Percentiles rank a stretch among this genome's conserved stretches.
Conservation (phyloP, 1,140 invertebrate genomes). For the Eriosoma lanigerum region DNA sequence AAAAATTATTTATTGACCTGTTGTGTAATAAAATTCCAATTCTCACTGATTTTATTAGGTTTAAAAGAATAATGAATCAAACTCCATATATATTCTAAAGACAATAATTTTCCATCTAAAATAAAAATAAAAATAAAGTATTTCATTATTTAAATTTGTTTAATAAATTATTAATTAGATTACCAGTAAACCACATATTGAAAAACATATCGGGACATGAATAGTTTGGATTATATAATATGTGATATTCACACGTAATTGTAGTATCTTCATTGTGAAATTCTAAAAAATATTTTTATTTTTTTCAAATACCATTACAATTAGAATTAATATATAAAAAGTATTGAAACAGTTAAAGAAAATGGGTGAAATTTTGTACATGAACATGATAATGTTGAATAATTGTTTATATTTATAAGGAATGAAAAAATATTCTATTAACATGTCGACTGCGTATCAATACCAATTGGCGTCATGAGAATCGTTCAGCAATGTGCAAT, state of each 20-base stretch:
- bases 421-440: too few species aligned
- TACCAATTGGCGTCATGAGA: too few species aligned
- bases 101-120: constrained; percentile 45
- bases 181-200: constrained; percentile 43
- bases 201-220: constrained; percentile 31
- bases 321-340: neutral
- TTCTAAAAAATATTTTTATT: neutral
- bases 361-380: neutral
- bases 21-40: constrained; percentile 40
- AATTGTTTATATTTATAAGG: too few species aligned
- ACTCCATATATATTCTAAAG: constrained; percentile 25
- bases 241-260: constrained; percentile 27
- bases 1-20: neutral
- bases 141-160: neutral
- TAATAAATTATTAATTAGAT: neutral
- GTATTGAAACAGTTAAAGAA: neutral
- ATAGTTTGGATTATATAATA: constrained; percentile 33
- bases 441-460: too few species aligned
- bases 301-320: neutral
- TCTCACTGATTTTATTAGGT: neutral
- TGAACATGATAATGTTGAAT: neutral
- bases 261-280: neutral
- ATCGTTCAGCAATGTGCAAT: too few species aligned
- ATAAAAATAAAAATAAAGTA: neutral
- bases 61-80: constrained; percentile 6